Conservation (phyloP, 2,888 invertebrate genomes). For the Myathropa florea region DNA sequence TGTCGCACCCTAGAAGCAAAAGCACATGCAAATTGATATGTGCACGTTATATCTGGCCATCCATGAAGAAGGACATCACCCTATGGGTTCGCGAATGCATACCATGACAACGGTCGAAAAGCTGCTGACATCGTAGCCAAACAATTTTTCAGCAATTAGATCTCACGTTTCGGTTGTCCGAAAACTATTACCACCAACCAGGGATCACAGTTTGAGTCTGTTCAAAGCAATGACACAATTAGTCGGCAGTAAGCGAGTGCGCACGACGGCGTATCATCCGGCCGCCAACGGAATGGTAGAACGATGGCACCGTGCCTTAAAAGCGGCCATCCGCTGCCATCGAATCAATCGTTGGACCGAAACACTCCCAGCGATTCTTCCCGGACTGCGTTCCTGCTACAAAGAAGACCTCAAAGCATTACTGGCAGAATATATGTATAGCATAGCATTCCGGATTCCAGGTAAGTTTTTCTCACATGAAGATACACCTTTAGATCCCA, state of each 20-base stretch:
- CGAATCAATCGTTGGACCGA: no score
- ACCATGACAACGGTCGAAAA: constrained; percentile 13
- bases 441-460: no score
- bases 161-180: no score
- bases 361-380: no score
- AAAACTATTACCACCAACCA: constrained; percentile 76
- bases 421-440: no score
- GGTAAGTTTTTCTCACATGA: no score
- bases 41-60: constrained; percentile 31
- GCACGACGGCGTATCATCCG: constrained; percentile 77
- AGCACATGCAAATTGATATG: constrained; percentile 12
- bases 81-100: constrained; percentile 24
- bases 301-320: constrained; percentile 75
- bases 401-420: no score
- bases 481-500: no score
- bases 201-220: constrained; percentile 77
- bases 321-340: neutral
- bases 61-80: constrained; percentile 31
- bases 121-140: no score
- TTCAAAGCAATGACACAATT: constrained; percentile 72
- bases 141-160: no score
- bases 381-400: no score
- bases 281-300: constrained; percentile 78
- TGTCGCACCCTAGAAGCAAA: constrained; percentile 33
- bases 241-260: constrained; percentile 60